Base-by-base conservation (phyloP, 1,140 invertebrate species). In the Mizuhopecten yessoensis region DNA sequence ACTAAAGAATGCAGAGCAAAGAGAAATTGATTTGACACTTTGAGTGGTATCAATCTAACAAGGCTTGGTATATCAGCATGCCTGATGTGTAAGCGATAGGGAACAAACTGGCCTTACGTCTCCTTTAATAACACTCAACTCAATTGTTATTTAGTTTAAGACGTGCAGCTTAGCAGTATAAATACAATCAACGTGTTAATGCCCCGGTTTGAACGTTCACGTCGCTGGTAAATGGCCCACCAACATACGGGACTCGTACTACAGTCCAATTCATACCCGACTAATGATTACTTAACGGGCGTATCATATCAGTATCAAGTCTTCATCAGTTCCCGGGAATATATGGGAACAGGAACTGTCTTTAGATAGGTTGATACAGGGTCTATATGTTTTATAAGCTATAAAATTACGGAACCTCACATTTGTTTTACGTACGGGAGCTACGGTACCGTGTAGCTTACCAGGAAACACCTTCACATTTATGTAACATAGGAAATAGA, bases 41-140 rank as follows among this genome's bases (percentile, higher is more conserved):
- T 75, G 1, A 0, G n/a, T n/a, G 1, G 23, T 29, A 75, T 23
- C 23, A 75, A 75, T 75, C 57, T 75, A 75, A 75, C 57, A 29
- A 75, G 5, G 29, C 57, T n/a, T 75, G 5, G 5, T 39, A 39
- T 39, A 75, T 75, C 23, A 17, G 57, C 29, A 29, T 45, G 42
- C 42, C 42, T 75, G 2, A 17, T 3, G 57, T 75, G 57, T 75
- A 29, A 75, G 29, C 29, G 23, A 75, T 75, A 75, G 57, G 57
- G n/a, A 75, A 75, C 57, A 75, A 75, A 75, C 57, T 75, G 57
- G 57, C 57, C n/a, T 29, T 75, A 75, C 11, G 57, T 75, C 57
- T 75, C 29, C 57, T 75, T 17, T 29, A 75, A 75, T 75, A 75
- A 75, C 11, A n/a, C 57, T 75, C 57, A n/a, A 75, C n/a, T 75